A percentile compares a stretch with the other conserved stretches of the same genome.
Conservation (phyloP, 2,113 vertebrate genomes). For the Vombatus ursinus region DNA sequence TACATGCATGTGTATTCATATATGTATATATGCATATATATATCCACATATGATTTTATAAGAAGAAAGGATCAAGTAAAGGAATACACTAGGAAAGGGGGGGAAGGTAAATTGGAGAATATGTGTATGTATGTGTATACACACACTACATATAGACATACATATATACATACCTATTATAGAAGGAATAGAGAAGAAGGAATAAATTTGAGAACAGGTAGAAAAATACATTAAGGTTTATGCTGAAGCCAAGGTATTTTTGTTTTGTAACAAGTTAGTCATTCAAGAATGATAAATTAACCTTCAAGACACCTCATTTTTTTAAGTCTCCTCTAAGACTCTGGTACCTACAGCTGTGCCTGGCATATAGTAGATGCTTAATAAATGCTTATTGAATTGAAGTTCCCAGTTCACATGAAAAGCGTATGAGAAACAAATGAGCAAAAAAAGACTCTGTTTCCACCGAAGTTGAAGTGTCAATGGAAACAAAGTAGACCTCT, state of each 20-base stretch:
- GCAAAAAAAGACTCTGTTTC: background rate
- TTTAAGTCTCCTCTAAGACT: background rate
- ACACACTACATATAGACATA: rapidly evolving
- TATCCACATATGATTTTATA: background rate
- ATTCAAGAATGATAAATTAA: background rate
- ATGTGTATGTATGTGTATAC: background rate
- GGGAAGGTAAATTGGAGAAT: background rate
- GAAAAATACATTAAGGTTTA: background rate
- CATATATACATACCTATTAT: background rate
- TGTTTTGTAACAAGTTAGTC: background rate
- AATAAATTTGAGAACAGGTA: background rate
- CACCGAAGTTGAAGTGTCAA: background rate
- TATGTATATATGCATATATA: background rate
- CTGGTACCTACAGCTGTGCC: no score
- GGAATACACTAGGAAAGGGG: background rate
- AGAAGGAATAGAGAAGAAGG: background rate
- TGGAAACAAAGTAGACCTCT: background rate
- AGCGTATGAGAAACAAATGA: no score
- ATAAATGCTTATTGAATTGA: background rate
- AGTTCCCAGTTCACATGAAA: no score
- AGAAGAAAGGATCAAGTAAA: background rate
- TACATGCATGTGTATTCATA: background rate
- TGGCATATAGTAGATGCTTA: no score
- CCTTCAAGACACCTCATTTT: background rate
- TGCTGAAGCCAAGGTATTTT: background rate